Base-by-base conservation (phyloP, 2,113 vertebrate species). In the Plestiodon gilberti region DNA sequence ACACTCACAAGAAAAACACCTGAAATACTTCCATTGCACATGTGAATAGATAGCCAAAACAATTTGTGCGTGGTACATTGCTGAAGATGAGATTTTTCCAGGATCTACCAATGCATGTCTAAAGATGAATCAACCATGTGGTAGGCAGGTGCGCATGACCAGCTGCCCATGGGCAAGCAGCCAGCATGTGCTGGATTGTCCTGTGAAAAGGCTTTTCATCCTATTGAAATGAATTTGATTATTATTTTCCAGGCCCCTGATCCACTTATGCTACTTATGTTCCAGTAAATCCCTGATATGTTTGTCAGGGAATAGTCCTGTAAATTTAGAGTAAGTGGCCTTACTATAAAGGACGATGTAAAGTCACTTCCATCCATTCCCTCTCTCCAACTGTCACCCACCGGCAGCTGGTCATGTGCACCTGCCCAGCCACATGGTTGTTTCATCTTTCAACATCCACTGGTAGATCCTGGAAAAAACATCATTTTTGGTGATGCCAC, bases 141-240 rank as follows among this genome's bases (percentile, higher is more conserved):
- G 38, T 23, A 73, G 55, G 25, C 55, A 83, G 55, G 70, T 83
- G 69, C 81, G 73, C 30, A 57, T 82, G 67, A 82, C 81, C 52
- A 81, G 78, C 78, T 81, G 78, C 78, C 61, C 25, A 28, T 30
- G 55, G 81, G 81, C 67, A 59, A 82, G 67, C 13, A 59, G 55
- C 69, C 69, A 83, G 67, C 28, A 83, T 61, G 35, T 74, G 25
- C 70, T 61, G 69, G 81, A 30, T 18, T 40, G 33, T 33, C 70
- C 30, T 83, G 4, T 74, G 70, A 43, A 83, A 6, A 81, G 28
- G 55, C 69, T 62, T 73, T 61, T 83, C 67, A 83, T 83, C 35
- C 55, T 61, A 69, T 74, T 83, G 82, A 83, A 83, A 74, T 74
- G 57, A 62, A 83, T 74, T 75, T 83, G 71, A 83, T 75, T 83